phyloP scores from a whole-genome alignment of 2,888 invertebrate genomes.

The Pteria penguin region DNA sequence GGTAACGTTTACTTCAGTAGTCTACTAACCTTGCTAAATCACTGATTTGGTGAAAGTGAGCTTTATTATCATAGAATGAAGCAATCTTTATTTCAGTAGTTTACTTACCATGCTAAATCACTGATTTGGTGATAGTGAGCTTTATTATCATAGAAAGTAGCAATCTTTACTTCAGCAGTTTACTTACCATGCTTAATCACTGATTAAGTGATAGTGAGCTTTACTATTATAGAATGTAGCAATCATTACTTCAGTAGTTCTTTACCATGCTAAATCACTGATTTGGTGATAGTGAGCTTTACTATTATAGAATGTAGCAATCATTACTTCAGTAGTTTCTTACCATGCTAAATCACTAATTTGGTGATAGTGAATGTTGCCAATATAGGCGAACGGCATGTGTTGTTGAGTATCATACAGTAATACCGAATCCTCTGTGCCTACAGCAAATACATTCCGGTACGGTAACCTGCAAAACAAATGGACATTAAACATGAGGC shows the following conservation, averaged over 20 bases:
- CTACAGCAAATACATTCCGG: constrained; percentile 94
- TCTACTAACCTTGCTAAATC: no score
- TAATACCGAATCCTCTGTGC: constrained; percentile 90
- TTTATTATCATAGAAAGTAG: background rate
- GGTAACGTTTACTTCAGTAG: background rate
- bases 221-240: background rate
- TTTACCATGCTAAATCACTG: no score
- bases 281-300: constrained; percentile 94
- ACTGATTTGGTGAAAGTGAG: constrained; percentile 94
- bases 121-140: background rate
- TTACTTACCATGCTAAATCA: constrained; percentile 91
- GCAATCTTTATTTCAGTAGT: no score
- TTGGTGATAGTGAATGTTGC: constrained; percentile 93
- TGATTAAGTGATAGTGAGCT: background rate
- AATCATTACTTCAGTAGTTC: background rate
- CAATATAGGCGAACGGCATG: constrained; percentile 88
- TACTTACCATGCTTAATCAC: no score
- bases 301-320: constrained; percentile 85
- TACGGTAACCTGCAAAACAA: constrained; percentile 83
- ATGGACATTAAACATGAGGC: no score
- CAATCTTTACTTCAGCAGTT: background rate
- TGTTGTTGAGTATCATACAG: constrained; percentile 93
- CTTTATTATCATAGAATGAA: constrained; percentile 87
- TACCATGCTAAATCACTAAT: constrained; percentile 93
- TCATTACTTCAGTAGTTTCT: no score